A percentile compares a stretch with the other conserved stretches of the same genome.
Evolutionary conservation across 2,797 vertebrate genomes (phyloP).

Genomic region (Chelon auratus): DNA sequence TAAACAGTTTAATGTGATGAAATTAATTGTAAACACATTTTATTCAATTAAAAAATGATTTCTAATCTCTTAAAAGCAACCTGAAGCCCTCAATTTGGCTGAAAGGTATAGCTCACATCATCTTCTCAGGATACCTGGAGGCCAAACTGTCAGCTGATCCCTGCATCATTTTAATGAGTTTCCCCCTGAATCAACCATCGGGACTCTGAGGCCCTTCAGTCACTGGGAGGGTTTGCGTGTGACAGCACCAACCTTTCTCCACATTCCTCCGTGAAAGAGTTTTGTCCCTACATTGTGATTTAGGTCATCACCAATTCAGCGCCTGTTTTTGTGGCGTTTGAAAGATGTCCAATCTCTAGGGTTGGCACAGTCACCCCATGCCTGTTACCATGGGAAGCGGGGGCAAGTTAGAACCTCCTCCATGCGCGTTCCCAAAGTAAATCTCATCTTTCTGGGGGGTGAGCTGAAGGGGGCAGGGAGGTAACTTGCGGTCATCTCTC

Average conservation of each 20-base stretch:
- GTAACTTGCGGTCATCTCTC: slow-evolving; percentile 81
- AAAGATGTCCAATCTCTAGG: slow-evolving; percentile 82
- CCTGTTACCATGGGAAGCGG: slow-evolving; percentile 81
- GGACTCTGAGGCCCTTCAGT: slow-evolving; percentile 9
- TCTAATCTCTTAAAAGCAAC: background rate
- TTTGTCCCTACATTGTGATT: slow-evolving; percentile 75
- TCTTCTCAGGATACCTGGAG: background rate
- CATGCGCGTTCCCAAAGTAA: slow-evolving; percentile 80
- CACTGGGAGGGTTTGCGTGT: slow-evolving; percentile 43
- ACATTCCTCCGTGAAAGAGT: slow-evolving; percentile 74
- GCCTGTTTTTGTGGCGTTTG: slow-evolving; percentile 73
- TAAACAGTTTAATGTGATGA: too few relatives aligned
- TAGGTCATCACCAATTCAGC: slow-evolving; percentile 81
- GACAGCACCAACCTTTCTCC: slow-evolving; percentile 62
- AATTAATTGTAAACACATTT: too few relatives aligned
- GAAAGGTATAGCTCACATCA: background rate
- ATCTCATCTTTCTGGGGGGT: slow-evolving; percentile 67
- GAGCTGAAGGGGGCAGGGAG: slow-evolving; percentile 51
- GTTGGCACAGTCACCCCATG: slow-evolving; percentile 82
- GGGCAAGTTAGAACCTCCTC: slow-evolving; percentile 73
- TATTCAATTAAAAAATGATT: too few relatives aligned
- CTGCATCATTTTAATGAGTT: background rate
- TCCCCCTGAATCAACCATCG: slow-evolving; percentile 10
- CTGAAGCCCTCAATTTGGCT: background rate
- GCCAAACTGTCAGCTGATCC: slow-evolving; percentile 7